These are phyloP conservation scores for Ranitomeya variabilis DNA, from an alignment of 2,113 vertebrate species.

Conservation along the genomic window DNA sequence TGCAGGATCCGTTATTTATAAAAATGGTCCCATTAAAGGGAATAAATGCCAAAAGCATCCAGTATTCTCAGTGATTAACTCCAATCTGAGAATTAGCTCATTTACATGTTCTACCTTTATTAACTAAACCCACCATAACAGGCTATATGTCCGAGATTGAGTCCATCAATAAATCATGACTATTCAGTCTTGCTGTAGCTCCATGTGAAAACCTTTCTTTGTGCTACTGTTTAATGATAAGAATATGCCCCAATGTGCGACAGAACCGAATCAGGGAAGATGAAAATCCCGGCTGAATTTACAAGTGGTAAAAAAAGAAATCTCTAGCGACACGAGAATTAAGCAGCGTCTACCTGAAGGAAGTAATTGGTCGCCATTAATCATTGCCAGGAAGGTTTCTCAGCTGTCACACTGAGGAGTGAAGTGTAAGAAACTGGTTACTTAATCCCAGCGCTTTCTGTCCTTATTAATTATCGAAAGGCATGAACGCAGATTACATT, in stretches of 20 bases:
- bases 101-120: neutral
- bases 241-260: neutral
- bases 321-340: neutral
- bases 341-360: slow-evolving; percentile 22
- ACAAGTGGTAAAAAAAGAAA: neutral
- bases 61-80: neutral
- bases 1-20: too few species aligned
- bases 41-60: too few species aligned
- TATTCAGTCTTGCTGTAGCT: too few species aligned
- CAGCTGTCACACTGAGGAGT: slow-evolving; percentile 20
- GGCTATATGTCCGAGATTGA: too few species aligned
- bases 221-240: neutral
- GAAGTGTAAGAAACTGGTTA: neutral
- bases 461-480: slow-evolving; percentile 21
- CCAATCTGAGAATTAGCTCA: neutral
- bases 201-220: neutral
- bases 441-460: slow-evolving; percentile 18
- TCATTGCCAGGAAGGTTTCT: slow-evolving; percentile 20
- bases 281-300: neutral
- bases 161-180: too few species aligned
- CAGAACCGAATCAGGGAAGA: neutral
- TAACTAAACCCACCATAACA: neutral
- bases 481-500: slow-evolving; percentile 27
- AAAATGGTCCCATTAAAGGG: too few species aligned
- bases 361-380: slow-evolving; percentile 34